Evolutionary conservation across 1,140 invertebrate genomes (phyloP).

Genomic region (Hypsibius dujardini): DNA sequence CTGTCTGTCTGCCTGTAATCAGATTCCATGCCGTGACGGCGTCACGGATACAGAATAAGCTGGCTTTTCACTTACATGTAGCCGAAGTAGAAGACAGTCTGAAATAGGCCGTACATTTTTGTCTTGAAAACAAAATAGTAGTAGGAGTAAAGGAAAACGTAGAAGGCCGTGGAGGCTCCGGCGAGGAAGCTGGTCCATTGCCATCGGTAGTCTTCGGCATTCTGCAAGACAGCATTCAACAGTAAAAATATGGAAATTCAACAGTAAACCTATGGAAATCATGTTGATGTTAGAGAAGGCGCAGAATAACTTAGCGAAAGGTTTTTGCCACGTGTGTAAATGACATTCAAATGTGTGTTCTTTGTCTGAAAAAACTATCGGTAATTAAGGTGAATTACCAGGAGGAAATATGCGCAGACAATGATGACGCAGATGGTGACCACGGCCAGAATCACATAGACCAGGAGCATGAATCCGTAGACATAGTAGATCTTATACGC

Average conservation of each 20-base stretch:
- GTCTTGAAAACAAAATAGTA: conserved; percentile 99
- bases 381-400: too few relatives aligned
- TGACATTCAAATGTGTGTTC: not conserved
- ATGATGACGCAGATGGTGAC: conserved; percentile 98
- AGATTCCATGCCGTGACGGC: too few relatives aligned
- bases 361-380: not conserved
- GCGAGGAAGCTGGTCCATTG: conserved; percentile 97
- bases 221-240: too few relatives aligned
- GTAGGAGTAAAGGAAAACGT: conserved; percentile 95
- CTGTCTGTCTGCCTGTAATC: too few relatives aligned
- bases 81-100: conserved; percentile 97
- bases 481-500: conserved; percentile 99
- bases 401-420: conserved; percentile 94
- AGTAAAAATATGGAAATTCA: too few relatives aligned
- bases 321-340: not conserved
- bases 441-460: conserved; percentile 84
- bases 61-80: too few relatives aligned
- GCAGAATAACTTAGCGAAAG: not conserved
- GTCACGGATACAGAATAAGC: too few relatives aligned
- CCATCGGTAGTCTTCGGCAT: conserved; percentile 98
- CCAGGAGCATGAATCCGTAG: conserved; percentile 97
- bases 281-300: too few relatives aligned
- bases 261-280: too few relatives aligned
- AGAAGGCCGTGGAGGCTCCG: conserved; percentile 81
- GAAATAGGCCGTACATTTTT: conserved; percentile 99